Evolutionary conservation across 37 sponge, comb jelly and placozoan genomes (phyloP).

Genomic region (Chondrilla cf. caribensis): DNA sequence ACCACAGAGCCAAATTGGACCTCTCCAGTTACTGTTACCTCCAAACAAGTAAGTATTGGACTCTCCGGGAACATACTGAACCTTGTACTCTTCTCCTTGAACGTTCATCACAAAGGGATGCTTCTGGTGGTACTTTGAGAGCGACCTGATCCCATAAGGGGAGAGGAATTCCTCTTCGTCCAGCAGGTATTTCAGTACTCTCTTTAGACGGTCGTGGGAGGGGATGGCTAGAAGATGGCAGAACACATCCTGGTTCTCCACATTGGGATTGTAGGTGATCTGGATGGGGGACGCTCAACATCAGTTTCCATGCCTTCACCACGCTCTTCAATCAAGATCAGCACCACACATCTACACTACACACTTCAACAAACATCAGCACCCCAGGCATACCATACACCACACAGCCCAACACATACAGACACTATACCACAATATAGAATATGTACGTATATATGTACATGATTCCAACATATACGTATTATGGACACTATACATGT

Average conservation of each 20-base stretch:
- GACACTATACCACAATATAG: background rate
- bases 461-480: too few species aligned
- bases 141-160: slow-evolving; percentile 86
- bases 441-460: background rate
- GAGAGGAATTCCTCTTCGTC: slow-evolving; percentile 96
- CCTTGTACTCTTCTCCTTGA: slow-evolving; percentile 56
- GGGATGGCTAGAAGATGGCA: slow-evolving; percentile 92
- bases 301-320: too few species aligned
- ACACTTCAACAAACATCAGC: too few species aligned
- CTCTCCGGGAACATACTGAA: slow-evolving; percentile 90
- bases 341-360: too few species aligned
- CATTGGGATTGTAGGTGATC: slow-evolving; percentile 73
- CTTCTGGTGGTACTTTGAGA: slow-evolving; percentile 82
- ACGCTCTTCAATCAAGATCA: too few species aligned
- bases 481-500: background rate
- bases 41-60: slow-evolving; percentile 95
- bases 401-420: background rate
- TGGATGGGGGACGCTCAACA: background rate
- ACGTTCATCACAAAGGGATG: slow-evolving; percentile 76
- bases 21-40: slow-evolving; percentile 98
- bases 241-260: slow-evolving; percentile 43
- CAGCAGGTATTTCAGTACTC: slow-evolving; percentile 83
- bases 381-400: background rate
- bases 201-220: slow-evolving; percentile 37
- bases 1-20: slow-evolving; percentile 94